Percentiles rank a stretch among this genome's conserved stretches.
Conservation (phyloP, 1,140 invertebrate genomes). For the Heliconius hermathena region DNA sequence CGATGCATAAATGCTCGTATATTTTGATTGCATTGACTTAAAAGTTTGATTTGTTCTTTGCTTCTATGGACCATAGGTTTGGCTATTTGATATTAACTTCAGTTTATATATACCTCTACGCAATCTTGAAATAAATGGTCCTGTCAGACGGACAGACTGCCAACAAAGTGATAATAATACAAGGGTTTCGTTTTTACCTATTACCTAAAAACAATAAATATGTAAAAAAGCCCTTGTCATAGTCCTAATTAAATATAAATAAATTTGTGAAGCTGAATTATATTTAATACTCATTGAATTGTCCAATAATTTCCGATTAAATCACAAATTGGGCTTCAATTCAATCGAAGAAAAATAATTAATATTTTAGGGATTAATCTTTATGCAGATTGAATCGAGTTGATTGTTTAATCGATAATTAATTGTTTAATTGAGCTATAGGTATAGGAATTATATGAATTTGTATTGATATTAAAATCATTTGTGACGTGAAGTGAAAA, state of each 20-base stretch:
- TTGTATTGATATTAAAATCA: neutral
- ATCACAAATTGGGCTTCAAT: conserved; percentile 19
- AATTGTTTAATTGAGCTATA: conserved; percentile 15
- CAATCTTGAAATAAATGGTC: too few species aligned
- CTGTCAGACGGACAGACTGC: too few species aligned
- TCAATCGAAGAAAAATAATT: conserved; percentile 17
- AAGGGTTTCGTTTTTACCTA: too few species aligned
- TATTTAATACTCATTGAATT: conserved; percentile 17
- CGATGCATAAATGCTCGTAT: too few species aligned
- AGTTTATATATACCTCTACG: too few species aligned
- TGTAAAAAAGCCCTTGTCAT: too few species aligned
- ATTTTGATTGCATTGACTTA: too few species aligned
- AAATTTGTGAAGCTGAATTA: neutral
- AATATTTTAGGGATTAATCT: conserved; percentile 26
- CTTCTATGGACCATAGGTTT: too few species aligned
- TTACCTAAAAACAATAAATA: too few species aligned
- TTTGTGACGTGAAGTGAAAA: neutral
- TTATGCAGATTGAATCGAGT: neutral
- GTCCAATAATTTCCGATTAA: conserved; percentile 10
- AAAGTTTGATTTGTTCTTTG: too few species aligned
- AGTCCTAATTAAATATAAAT: neutral
- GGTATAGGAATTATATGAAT: neutral
- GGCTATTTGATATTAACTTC: too few species aligned
- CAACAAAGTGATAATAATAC: too few species aligned
- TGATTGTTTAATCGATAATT: conserved; percentile 19